Conservation (phyloP, 2,797 vertebrate species). For the Prunella strophiata region DNA sequence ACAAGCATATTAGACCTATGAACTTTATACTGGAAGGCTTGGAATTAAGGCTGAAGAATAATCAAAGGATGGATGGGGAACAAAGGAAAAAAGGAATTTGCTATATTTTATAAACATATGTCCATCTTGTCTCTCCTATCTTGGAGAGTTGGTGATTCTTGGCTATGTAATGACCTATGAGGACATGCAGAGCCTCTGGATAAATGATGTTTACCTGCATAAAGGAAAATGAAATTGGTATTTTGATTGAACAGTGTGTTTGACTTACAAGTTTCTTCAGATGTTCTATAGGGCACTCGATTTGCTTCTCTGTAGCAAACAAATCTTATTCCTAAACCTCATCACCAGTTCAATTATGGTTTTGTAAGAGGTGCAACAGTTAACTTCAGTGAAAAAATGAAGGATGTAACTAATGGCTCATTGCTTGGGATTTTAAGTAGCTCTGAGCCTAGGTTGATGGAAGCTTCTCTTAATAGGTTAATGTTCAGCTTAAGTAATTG, state of each 20-base stretch:
- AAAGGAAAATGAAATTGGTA: neutral
- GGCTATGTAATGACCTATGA: neutral
- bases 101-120: fast-evolving
- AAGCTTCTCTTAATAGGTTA: neutral
- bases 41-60: neutral
- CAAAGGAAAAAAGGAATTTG: neutral
- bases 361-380: neutral
- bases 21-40: neutral
- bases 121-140: neutral
- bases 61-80: neutral
- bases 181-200: neutral
- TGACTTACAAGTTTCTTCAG: neutral
- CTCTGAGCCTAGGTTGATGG: neutral
- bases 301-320: neutral
- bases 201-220: neutral
- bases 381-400: neutral
- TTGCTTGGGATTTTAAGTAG: neutral
- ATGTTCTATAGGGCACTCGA: neutral
- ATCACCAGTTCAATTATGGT: fast-evolving
- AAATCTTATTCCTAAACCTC: neutral
- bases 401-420: neutral
- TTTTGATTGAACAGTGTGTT: neutral
- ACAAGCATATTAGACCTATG: neutral
- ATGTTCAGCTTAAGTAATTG: neutral
- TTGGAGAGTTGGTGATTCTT: neutral